Conservation (phyloP, 2,113 vertebrate species). For the Pluvianellus socialis region DNA sequence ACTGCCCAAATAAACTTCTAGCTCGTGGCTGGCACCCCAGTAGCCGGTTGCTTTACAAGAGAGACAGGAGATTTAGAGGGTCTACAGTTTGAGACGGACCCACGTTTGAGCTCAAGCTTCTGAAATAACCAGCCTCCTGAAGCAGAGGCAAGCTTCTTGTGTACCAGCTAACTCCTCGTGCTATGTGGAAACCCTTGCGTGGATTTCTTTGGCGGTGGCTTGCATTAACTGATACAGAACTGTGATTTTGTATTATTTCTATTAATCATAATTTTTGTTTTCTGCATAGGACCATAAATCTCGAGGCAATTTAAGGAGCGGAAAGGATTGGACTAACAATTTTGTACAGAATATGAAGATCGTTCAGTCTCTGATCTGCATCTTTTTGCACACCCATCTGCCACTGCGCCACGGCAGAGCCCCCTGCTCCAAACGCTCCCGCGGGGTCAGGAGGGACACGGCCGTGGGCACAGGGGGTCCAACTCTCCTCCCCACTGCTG, state of each 20-base stretch:
- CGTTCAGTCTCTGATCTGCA: neutral
- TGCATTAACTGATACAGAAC: neutral
- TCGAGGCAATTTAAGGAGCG: accelerated
- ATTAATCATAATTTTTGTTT: neutral
- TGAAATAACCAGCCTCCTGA: neutral
- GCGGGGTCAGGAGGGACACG: accelerated
- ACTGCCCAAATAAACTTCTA: neutral
- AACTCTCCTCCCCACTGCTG: too few species aligned
- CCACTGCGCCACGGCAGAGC: neutral
- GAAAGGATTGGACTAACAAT: neutral
- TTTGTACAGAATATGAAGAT: neutral
- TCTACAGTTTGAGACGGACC: neutral
- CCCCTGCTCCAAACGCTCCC: neutral
- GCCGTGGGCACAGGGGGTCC: neutral
- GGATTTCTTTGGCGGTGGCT: neutral
- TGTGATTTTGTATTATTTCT: neutral
- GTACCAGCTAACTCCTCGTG: accelerated
- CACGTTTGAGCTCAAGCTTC: neutral
- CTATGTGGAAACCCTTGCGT: neutral
- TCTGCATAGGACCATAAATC: neutral
- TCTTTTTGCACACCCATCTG: neutral
- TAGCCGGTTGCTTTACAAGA: neutral
- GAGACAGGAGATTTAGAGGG: neutral
- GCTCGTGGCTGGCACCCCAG: neutral
- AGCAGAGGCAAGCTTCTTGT: neutral